Conservation (phyloP, 2,888 invertebrate species). For the Hybos culiciformis region DNA sequence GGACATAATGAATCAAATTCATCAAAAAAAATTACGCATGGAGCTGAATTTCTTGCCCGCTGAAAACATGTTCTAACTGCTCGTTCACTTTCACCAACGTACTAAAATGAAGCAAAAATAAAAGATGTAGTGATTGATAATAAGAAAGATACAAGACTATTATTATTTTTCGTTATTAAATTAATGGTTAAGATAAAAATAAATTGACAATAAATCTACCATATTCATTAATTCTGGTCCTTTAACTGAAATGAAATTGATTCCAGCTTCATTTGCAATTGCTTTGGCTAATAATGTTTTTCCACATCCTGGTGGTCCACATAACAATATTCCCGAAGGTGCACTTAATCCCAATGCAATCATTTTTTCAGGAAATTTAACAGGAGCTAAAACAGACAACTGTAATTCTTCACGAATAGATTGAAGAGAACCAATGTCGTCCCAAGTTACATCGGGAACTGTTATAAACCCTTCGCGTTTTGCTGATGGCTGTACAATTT, state of each 20-base stretch:
- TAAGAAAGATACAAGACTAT: conserved; percentile 3
- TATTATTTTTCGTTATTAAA: no score
- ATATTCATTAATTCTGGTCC: conserved; percentile 96
- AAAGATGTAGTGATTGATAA: background rate
- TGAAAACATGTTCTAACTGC: conserved; percentile 94
- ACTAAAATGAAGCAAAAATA: conserved; percentile 44
- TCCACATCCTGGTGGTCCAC: conserved; percentile 94
- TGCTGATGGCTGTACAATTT: conserved; percentile 78
- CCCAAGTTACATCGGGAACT: conserved; percentile 94
- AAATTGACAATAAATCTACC: conserved; percentile 41
- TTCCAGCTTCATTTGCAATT: conserved; percentile 94
- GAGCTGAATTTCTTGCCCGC: conserved; percentile 85
- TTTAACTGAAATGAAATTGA: conserved; percentile 97
- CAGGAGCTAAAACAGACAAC: conserved; percentile 82
- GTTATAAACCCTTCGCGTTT: conserved; percentile 96
- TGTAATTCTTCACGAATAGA: conserved; percentile 82
- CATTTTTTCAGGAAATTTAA: conserved; percentile 71
- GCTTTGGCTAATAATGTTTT: conserved; percentile 97
- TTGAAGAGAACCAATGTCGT: conserved; percentile 84
- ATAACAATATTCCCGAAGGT: conserved; percentile 82
- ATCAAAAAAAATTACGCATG: conserved; percentile 98
- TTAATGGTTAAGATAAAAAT: background rate
- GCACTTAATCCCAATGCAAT: conserved; percentile 61
- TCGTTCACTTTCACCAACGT: conserved; percentile 96
- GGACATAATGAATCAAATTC: conserved; percentile 95